Percentiles rank a stretch among this genome's conserved stretches.
Conservation (phyloP, 37 sponge, comb jelly and placozoan genomes). For the Trichoplax adhaerens region DNA sequence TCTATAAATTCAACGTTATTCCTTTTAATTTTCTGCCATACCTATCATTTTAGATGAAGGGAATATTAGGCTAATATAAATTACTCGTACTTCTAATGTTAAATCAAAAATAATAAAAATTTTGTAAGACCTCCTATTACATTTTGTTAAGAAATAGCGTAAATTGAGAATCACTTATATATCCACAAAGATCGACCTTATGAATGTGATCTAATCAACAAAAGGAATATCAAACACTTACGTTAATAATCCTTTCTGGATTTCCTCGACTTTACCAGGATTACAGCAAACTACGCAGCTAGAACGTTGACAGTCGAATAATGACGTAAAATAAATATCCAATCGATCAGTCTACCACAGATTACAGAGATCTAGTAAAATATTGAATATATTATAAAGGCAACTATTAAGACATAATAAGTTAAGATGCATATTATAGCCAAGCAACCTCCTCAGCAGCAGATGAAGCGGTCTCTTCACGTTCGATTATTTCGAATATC, state of each 20-base stretch:
- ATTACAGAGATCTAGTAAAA: not conserved
- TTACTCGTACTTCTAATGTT: too few species aligned
- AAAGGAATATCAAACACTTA: conserved; percentile 20
- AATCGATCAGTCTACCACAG: too few species aligned
- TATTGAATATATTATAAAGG: not conserved
- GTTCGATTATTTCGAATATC: conserved; percentile 34
- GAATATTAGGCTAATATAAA: too few species aligned
- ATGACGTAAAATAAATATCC: not conserved
- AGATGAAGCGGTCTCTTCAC: conserved; percentile 33
- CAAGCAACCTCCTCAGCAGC: conserved; percentile 24
- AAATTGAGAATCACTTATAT: too few species aligned
- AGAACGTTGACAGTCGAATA: conserved; percentile 34
- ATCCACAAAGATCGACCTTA: too few species aligned
- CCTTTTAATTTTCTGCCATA: too few species aligned
- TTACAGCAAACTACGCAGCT: conserved; percentile 63
- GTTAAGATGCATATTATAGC: not conserved
- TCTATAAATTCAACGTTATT: too few species aligned
- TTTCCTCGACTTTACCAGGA: conserved; percentile 48
- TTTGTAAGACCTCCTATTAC: too few species aligned
- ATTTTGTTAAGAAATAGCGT: too few species aligned
- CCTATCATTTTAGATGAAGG: too few species aligned
- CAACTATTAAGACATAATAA: not conserved
- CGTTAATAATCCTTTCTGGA: conserved; percentile 34
- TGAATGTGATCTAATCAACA: not conserved
- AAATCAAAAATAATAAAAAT: too few species aligned